Evolutionary conservation across 2,113 vertebrate species (phyloP).

Genomic region (Phaethornis superciliosus): DNA sequence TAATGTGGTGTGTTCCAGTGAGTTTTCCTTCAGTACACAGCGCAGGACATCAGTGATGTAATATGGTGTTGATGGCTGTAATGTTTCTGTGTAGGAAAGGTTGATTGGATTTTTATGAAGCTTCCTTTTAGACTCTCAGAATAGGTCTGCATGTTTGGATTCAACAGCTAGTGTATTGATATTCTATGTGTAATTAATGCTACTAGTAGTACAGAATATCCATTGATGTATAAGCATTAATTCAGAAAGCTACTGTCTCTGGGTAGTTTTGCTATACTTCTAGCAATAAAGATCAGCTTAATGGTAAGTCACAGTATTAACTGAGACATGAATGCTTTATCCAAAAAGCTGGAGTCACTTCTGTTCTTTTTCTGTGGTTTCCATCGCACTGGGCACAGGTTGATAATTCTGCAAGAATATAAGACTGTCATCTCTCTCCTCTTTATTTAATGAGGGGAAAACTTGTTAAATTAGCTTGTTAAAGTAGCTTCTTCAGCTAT

Average conservation of each 20-base stretch:
- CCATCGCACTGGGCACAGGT: not conserved
- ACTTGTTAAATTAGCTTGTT: not conserved
- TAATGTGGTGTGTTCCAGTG: not conserved
- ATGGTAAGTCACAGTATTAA: not conserved
- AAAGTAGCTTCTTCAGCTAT: not conserved
- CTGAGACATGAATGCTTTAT: not conserved
- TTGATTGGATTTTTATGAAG: not conserved
- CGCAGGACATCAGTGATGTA: not conserved
- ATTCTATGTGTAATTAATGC: not conserved
- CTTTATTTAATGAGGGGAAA: not conserved
- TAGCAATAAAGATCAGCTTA: not conserved
- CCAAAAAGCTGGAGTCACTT: not conserved
- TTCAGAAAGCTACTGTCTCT: not conserved
- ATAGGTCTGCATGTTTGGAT: not conserved
- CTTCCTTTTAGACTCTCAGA: not conserved
- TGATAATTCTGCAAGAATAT: not conserved
- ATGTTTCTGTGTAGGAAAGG: not conserved
- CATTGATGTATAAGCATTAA: not conserved
- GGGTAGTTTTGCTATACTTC: not conserved
- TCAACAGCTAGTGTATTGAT: not conserved
- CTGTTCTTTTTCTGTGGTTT: not conserved
- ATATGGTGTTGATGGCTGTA: not conserved
- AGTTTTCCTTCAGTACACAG: not conserved
- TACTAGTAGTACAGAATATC: not conserved
- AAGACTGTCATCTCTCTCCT: not conserved